Conservation (phyloP, 2,797 vertebrate genomes). For the Lagodon rhomboides region DNA sequence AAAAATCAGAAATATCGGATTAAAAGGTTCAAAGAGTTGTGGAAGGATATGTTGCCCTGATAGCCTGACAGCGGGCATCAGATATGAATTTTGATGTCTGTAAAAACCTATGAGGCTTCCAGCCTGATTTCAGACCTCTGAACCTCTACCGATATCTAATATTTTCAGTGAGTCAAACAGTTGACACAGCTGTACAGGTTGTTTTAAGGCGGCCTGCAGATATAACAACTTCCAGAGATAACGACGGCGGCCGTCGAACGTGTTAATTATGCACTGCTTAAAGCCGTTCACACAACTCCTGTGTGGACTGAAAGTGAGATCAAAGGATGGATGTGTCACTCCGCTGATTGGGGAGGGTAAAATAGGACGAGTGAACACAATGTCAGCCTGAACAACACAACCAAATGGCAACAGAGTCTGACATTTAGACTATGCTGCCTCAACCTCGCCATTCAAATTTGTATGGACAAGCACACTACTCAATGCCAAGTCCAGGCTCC, state of each 20-base stretch:
- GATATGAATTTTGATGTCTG: slow-evolving; percentile 21
- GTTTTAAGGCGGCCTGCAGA: background rate
- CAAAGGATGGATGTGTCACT: background rate
- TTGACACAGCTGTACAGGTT: background rate
- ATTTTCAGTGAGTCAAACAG: background rate
- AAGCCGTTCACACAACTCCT: background rate
- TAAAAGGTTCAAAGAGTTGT: background rate
- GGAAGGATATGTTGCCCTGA: background rate
- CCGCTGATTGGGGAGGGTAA: background rate
- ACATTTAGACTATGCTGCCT: slow-evolving; percentile 13
- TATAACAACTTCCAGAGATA: background rate
- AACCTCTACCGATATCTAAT: background rate
- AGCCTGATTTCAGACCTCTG: background rate
- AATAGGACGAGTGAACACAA: background rate
- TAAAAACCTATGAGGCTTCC: background rate
- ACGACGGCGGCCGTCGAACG: background rate
- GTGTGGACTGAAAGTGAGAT: background rate
- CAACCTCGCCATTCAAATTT: slow-evolving; percentile 33
- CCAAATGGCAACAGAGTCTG: slow-evolving; percentile 15
- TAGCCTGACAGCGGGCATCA: background rate
- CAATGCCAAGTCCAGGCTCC: slow-evolving; percentile 28
- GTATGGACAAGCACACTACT: slow-evolving; percentile 26
- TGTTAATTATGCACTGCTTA: background rate
- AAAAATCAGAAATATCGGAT: background rate
- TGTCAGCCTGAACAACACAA: slow-evolving; percentile 25